Conservation (phyloP, 2,888 invertebrate species). For the Tinea semifulvella region DNA sequence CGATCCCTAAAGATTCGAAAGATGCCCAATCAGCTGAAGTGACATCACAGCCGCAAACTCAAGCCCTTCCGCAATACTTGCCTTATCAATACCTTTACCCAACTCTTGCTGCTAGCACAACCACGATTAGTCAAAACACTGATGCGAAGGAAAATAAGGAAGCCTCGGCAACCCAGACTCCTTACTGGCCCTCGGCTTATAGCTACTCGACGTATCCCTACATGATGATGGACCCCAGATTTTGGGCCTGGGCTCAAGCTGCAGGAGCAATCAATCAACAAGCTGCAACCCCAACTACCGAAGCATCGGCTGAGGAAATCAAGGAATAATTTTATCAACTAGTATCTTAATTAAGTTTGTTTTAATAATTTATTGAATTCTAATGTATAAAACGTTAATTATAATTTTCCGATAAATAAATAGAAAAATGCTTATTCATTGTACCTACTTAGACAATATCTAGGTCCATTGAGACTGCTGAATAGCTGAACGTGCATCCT, state of each 20-base stretch:
- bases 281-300: neutral
- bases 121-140: slow-evolving; percentile 32
- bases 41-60: neutral
- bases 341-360: neutral
- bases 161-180: slow-evolving; percentile 24
- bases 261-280: neutral
- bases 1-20: too few species aligned
- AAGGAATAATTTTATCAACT: neutral
- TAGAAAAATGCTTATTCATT: slow-evolving; percentile 2
- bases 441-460: neutral
- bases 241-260: slow-evolving; percentile 29
- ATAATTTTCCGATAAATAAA: too few species aligned
- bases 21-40: neutral
- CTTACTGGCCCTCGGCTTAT: slow-evolving; percentile 37
- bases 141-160: slow-evolving; percentile 40
- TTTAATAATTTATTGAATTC: slow-evolving; percentile 4
- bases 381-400: neutral
- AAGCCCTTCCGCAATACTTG: slow-evolving; percentile 30
- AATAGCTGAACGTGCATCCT: neutral
- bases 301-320: neutral
- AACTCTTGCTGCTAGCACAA: slow-evolving; percentile 41
- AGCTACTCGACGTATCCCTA: slow-evolving; percentile 43
- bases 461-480: neutral
- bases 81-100: slow-evolving; percentile 48
- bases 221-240: slow-evolving; percentile 44